Evolutionary conservation across 2,113 vertebrate species (phyloP).

Genomic region (Phrynocephalus versicolor): DNA sequence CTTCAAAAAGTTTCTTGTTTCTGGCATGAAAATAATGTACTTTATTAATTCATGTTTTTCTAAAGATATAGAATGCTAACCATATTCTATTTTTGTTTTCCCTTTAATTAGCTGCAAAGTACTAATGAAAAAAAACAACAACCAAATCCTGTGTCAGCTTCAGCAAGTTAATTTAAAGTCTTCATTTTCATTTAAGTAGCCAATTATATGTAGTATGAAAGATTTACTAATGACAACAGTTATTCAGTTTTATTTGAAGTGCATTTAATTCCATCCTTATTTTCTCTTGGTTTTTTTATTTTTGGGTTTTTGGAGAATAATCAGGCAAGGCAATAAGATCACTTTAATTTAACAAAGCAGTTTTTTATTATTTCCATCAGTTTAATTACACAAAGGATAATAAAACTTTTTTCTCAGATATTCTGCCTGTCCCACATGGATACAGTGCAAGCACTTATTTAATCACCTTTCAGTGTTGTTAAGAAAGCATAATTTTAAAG

Average conservation of each 20-base stretch:
- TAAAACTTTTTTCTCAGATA: background rate
- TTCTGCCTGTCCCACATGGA: background rate
- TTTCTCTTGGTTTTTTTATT: too few relatives aligned
- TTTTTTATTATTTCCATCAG: slow-evolving; percentile 13
- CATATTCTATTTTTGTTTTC: slow-evolving; percentile 28
- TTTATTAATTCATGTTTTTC: slow-evolving; percentile 30
- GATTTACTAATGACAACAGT: background rate
- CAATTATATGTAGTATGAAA: slow-evolving; percentile 40
- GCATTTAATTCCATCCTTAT: slow-evolving; percentile 26
- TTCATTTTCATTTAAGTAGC: slow-evolving; percentile 52
- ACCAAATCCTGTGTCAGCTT: background rate
- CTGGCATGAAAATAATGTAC: slow-evolving; percentile 17
- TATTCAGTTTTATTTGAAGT: slow-evolving; percentile 34
- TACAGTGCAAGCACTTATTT: background rate
- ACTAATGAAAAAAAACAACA: background rate
- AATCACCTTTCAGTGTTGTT: background rate
- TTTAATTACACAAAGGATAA: slow-evolving; percentile 9
- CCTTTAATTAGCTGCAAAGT: slow-evolving; percentile 45
- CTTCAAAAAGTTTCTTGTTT: slow-evolving; percentile 27
- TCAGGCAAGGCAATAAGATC: background rate
- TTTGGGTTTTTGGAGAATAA: slow-evolving; percentile 20
- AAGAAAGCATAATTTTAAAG: background rate
- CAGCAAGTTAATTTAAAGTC: slow-evolving; percentile 37
- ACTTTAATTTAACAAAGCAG: slow-evolving; percentile 2
- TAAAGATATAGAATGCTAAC: background rate